These are phyloP conservation scores for Eulemur coronatus DNA, from an alignment of 2,797 vertebrate species.

Conservation along the genomic window DNA sequence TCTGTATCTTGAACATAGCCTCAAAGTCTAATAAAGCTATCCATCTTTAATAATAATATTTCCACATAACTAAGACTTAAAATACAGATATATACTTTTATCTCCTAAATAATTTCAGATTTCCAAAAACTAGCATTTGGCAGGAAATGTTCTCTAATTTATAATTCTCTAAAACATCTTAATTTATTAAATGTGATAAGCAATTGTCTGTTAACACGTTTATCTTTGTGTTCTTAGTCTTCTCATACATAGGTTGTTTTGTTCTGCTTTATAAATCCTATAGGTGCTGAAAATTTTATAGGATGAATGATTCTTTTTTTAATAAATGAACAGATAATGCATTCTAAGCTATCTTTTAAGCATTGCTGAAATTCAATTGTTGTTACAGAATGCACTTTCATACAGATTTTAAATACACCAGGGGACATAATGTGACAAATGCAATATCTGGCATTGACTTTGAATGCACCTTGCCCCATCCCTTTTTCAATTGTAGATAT, in stretches of 20 bases:
- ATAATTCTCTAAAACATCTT: background rate
- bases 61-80: background rate
- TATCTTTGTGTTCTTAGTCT: constrained; percentile 1
- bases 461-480: background rate
- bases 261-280: constrained; percentile 6
- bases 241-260: background rate
- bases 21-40: background rate
- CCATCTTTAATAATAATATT: background rate
- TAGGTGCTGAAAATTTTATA: background rate
- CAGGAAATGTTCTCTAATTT: background rate
- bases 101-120: background rate
- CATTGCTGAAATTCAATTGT: background rate
- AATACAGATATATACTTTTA: background rate
- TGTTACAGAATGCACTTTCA: background rate
- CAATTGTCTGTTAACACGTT: background rate
- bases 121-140: background rate
- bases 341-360: constrained; percentile 8
- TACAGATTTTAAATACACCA: background rate
- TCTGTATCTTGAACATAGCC: background rate
- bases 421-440: background rate
- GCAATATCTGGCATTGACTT: background rate
- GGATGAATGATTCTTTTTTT: background rate
- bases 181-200: constrained; percentile 14
- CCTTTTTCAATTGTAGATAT: background rate
- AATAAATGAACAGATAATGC: background rate